Evolutionary conservation across 2,888 invertebrate genomes (phyloP), one percentile per base, ranked within the genome.

Genomic region (Nomada fabriciana): DNA sequence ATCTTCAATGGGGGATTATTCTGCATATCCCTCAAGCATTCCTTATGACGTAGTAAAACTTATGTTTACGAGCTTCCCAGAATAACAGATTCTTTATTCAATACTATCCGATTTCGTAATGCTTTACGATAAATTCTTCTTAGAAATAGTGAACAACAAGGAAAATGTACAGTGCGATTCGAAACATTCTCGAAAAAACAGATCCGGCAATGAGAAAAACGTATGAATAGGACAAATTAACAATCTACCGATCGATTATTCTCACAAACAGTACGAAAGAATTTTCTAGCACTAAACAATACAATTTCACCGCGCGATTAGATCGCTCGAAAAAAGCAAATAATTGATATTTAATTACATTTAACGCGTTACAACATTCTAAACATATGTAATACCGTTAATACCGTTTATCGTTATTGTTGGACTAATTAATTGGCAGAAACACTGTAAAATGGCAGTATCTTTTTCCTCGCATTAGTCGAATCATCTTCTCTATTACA

Each of bases 371-470:
- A 76, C 68, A 29, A 68, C 67, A 23, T 79, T 60, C 60, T 65
- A 53, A 13, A 63, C 57, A 64, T 76, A 61, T 42, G 80, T 70
- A 76, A 53, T 72, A 65, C 72, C 29, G 29, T 29, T 29, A 29
- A 29, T 29, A 29, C 36, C 36, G 36, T 36, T 36, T 36, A 36
- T 36, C 36, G 36, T 36, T 36, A 36, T 36, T 36, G 36, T 36
- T 36, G 36, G 36, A 36, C 36, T 36, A 36, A 80, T 15, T 85
- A 86, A 82, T 83, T 75, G 81, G 78, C 81, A 86, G 77, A 86
- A 65, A 82, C 67, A 83, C 63, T 84, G 74, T 84, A 85, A 86
- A 88, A 82, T 89, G 88, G 86, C 84, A 85, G 89, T 89, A 81
- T 81, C 73, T 76, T 72, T 65, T 71, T 77, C 52, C 63, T 82